phyloP scores from a whole-genome alignment of 23 tunicate genomes.

The Halocynthia aurantium region DNA sequence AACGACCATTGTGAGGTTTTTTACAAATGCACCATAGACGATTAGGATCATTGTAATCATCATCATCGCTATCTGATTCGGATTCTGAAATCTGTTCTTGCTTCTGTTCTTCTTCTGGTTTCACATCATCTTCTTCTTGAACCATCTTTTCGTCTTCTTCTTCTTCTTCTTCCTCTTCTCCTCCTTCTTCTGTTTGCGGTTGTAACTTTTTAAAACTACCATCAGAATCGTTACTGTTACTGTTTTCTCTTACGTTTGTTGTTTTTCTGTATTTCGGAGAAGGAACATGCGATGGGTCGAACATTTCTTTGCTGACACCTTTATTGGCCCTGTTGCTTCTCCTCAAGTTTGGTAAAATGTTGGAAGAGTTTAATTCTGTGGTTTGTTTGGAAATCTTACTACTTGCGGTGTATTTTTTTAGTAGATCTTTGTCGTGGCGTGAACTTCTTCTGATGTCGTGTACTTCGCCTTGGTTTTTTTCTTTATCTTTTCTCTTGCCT shows the following conservation, averaged over 20 bases:
- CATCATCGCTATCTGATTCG: slow-evolving; percentile 27
- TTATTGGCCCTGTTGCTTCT: slow-evolving; percentile 61
- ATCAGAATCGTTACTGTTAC: background rate
- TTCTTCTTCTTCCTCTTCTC: background rate
- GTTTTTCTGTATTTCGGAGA: slow-evolving; percentile 16
- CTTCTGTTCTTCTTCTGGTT: background rate
- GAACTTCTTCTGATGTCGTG: background rate
- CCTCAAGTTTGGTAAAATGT: slow-evolving; percentile 5
- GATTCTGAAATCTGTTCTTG: slow-evolving; percentile 2
- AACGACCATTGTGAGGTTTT: slow-evolving; percentile 73
- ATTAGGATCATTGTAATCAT: slow-evolving; percentile 60
- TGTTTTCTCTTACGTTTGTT: slow-evolving; percentile 15
- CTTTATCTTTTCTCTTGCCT: too few species aligned
- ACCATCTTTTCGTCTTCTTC: background rate
- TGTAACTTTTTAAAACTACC: background rate
- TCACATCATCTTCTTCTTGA: slow-evolving; percentile 1
- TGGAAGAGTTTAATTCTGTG: background rate
- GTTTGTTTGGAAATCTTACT: background rate
- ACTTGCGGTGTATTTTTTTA: background rate
- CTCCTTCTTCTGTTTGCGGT: background rate
- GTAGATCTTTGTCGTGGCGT: slow-evolving; percentile 1
- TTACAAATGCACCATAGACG: slow-evolving; percentile 76
- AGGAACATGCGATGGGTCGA: slow-evolving; percentile 81
- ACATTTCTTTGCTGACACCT: slow-evolving; percentile 59
- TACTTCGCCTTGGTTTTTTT: background rate